phyloP scores from a whole-genome alignment of 2,888 invertebrate genomes.

The Acleris laterana region DNA sequence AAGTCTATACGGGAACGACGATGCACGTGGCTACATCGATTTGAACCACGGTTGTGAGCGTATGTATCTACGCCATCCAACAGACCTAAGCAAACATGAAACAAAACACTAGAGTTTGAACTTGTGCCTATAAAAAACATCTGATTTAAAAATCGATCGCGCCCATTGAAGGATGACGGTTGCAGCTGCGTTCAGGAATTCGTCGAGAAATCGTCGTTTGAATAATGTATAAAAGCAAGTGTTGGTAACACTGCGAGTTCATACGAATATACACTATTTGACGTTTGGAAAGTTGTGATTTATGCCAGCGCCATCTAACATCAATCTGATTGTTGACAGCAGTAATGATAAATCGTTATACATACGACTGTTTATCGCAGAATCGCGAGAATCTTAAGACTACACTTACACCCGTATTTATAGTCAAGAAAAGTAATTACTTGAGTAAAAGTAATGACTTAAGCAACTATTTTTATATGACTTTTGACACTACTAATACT shows the following conservation, averaged over 20 bases:
- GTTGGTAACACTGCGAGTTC: slow-evolving; percentile 35
- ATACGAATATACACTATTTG: slow-evolving; percentile 5
- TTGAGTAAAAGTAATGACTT: too few species aligned
- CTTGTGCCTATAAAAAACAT: slow-evolving; percentile 40
- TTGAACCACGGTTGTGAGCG: too few species aligned
- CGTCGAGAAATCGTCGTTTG: slow-evolving; percentile 79
- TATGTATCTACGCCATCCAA: too few species aligned
- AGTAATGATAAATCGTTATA: background rate
- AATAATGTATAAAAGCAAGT: slow-evolving; percentile 67
- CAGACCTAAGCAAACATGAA: background rate
- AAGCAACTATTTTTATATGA: too few species aligned
- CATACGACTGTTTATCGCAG: too few species aligned
- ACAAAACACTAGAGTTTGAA: background rate
- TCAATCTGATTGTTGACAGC: background rate
- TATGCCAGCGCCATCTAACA: slow-evolving; percentile 3
- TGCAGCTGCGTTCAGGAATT: slow-evolving; percentile 80
- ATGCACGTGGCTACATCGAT: too few species aligned
- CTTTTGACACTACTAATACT: too few species aligned
- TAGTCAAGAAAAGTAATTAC: too few species aligned
- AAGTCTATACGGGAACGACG: too few species aligned
- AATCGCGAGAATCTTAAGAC: too few species aligned
- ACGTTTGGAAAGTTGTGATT: slow-evolving; percentile 15
- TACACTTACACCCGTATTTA: too few species aligned
- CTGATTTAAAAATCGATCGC: slow-evolving; percentile 68
- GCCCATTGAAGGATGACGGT: slow-evolving; percentile 73